Evolutionary conservation across 1,140 invertebrate genomes (phyloP), one percentile per base, ranked within the genome.

Genomic region (Hylyphantes graminicola): DNA sequence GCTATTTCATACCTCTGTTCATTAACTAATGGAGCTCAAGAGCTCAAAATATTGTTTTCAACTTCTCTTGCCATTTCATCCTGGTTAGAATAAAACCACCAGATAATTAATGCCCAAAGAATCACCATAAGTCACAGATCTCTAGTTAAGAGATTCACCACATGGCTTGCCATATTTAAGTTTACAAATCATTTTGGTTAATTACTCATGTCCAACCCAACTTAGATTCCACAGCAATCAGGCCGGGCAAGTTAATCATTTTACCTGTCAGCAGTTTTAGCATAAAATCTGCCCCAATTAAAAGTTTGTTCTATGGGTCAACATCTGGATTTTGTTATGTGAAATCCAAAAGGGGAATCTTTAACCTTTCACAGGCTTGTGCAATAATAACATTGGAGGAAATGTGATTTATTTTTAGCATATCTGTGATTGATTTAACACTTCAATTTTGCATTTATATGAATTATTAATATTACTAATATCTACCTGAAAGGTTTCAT

Each of bases 361-460:
- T 54, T 9, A 15, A 35, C 0, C 50, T 12, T 50, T 80, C 48
- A 50, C 57, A 12, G 19, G 57, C 65, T 11, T 59, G 35, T 48
- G 72, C n/a, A n/a, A n/a, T n/a, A 55, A 51, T 50, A 19, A 67
- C 11, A 70, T 67, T 67, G 48, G 19, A 48, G 68, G 65, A 55
- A 19, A 80, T 59, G 68, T 70, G 54, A 7, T 64, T 73, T 17
- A 70, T 61, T 15, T 81, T 48, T 61, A 72, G 63, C 54, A 63
- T 59, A 81, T 81, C 9, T 5, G 15, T 7, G 57, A 61, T 53
- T 81, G 54, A 61, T n/a, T 61, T 17, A 81, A 19, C 53, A 53
- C 79, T 51, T 80, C 53, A 17, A 72, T 7, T 63, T 76, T 81
- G 63, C 57, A 81, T 51, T 53, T 61, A 63, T 63, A 81, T 13